Evolutionary conservation across 2,113 vertebrate genomes (phyloP).

Genomic region (Arothron firmamentum): DNA sequence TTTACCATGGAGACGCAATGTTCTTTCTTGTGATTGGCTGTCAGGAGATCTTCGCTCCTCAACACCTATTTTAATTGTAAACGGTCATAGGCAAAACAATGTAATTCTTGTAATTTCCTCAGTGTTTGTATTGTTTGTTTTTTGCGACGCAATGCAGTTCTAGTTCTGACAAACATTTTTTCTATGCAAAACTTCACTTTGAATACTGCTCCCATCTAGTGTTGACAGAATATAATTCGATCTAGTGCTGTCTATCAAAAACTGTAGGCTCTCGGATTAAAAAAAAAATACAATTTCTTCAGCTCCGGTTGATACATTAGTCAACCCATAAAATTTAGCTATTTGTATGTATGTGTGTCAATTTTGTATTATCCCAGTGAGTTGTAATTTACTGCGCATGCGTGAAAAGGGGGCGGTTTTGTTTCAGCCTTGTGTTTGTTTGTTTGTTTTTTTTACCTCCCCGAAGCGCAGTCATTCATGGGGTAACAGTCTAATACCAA

Average conservation of each 20-base stretch:
- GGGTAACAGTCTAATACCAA: too few species aligned
- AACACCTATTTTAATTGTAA: not conserved
- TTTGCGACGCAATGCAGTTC: not conserved
- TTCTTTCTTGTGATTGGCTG: constrained; percentile 25
- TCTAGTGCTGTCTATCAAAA: constrained; percentile 20
- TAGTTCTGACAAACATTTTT: not conserved
- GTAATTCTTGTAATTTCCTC: not conserved
- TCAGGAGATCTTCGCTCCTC: not conserved
- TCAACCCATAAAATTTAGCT: too few species aligned
- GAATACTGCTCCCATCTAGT: constrained; percentile 43
- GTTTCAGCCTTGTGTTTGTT: not conserved
- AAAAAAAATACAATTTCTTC: not conserved
- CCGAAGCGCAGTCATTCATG: too few species aligned
- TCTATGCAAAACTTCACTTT: not conserved
- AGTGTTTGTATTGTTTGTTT: too few species aligned
- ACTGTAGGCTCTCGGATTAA: not conserved
- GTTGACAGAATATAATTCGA: constrained; percentile 19
- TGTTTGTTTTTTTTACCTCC: too few species aligned
- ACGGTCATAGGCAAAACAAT: too few species aligned
- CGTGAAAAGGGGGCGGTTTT: constrained; percentile 5
- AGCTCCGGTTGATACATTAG: not conserved
- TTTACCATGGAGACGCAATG: constrained; percentile 37
- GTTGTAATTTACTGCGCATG: constrained; percentile 34
- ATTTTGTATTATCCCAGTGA: too few species aligned
- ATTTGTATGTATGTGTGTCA: too few species aligned